Evolutionary conservation across 2,888 invertebrate species (phyloP), one percentile per base, ranked within the genome.

Genomic region (Acleris holmiana): DNA sequence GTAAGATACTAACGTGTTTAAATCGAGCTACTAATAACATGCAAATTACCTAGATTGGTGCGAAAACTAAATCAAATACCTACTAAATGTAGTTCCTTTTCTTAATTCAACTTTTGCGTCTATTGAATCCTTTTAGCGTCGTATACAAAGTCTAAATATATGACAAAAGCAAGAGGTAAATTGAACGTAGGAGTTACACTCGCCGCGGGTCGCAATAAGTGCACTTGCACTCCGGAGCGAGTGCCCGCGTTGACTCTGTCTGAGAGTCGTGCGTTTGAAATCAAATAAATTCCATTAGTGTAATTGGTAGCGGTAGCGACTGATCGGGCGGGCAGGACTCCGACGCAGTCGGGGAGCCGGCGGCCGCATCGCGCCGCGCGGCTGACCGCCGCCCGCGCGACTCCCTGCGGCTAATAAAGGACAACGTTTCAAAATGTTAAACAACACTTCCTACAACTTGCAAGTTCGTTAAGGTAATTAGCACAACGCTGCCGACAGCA

Each of bases 211-310:
- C 40, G 40, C 66, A 71, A 68, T 72, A 76, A 61, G 74, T 76
- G 73, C 71, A 74, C 72, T 72, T 76, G 73, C 71, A 74, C 72
- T 72, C 65, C 55, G 41, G 44, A 55, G 53, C 64, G 70, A 72
- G 68, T 68, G 73, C 72, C 68, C 66, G 71, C 69, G 67, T 68
- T 67, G 69, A 70, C 68, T 66, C 63, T 61, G 54, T 64, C 70
- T 47, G 66, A 67, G 61, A 62, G 51, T 65, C 74, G 73, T 75
- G 74, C 79, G 79, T 80, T 84, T 77, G 75, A 82, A 86, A 86
- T 85, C 82, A 85, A 88, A 88, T 86, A 87, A 88, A 86, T 84
- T 87, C 86, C 88, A 90, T 90, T 90, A 89, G 80, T 75, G 87
- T 86, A 87, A 90, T 89, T 89, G 88, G 80, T 81, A 80, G 76